These are phyloP conservation scores for Mico argentatus DNA, from an alignment of 2,797 vertebrate species.

Conservation along the genomic window DNA sequence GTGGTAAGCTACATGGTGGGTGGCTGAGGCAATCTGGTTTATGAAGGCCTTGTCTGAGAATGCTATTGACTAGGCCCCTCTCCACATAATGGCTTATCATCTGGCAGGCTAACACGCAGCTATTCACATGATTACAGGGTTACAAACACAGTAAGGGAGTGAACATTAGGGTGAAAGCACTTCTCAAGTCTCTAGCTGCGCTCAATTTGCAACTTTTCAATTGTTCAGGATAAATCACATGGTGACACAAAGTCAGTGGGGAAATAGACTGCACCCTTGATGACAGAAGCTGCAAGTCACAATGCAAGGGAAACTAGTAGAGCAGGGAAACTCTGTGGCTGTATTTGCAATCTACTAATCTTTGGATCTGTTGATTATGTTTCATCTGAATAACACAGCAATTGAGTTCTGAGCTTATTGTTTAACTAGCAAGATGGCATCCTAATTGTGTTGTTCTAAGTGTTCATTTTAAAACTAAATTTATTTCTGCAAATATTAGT, in stretches of 20 bases:
- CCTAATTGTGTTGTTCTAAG: neutral
- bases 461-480: neutral
- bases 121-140: neutral
- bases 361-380: neutral
- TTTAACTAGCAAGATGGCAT: neutral
- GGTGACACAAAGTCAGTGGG: neutral
- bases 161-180: neutral
- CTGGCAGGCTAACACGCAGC: rapidly evolving
- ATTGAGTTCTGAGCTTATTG: neutral
- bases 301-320: neutral
- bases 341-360: neutral
- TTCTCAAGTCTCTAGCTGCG: neutral
- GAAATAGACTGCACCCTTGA: neutral
- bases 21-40: neutral
- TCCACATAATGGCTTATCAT: neutral
- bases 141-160: neutral
- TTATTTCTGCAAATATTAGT: neutral
- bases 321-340: neutral
- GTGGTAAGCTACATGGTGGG: neutral
- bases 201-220: neutral
- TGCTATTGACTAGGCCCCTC: neutral
- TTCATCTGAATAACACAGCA: neutral
- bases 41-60: neutral
- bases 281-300: neutral
- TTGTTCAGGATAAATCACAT: neutral